phyloP scores from a whole-genome alignment of 1,140 invertebrate species.

The Lasaia peninsularis region DNA sequence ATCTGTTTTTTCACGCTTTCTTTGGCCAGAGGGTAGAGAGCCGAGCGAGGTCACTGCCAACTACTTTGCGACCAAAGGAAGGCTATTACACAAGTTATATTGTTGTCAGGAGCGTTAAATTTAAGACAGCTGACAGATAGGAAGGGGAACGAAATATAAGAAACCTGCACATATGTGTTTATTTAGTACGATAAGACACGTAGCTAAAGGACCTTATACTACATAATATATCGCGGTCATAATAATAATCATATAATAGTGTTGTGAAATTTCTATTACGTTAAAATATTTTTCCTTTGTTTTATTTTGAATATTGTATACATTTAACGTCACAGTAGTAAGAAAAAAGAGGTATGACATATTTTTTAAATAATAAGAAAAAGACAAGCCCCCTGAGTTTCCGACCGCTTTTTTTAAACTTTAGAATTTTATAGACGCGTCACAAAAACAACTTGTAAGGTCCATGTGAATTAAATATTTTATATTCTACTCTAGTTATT shows the following conservation, averaged over 20 bases:
- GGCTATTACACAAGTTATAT: constrained; percentile 29
- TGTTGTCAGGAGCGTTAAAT: constrained; percentile 23
- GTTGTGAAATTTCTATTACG: background rate
- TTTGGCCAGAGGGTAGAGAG: constrained; percentile 27
- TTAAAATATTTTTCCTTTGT: no score
- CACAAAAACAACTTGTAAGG: no score
- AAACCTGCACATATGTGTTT: background rate
- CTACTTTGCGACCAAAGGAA: constrained; percentile 30
- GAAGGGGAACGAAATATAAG: constrained; percentile 24
- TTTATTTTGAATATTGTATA: no score
- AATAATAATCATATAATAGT: background rate
- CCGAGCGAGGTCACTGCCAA: constrained; percentile 38
- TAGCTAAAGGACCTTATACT: constrained; percentile 4
- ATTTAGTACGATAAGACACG: constrained; percentile 20
- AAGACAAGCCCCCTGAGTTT: no score
- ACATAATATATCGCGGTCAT: background rate
- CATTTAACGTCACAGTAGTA: no score
- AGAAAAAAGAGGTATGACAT: no score
- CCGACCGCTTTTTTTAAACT: no score
- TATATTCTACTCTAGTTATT: no score
- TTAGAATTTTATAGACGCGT: no score
- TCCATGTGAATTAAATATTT: no score
- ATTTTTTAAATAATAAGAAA: no score
- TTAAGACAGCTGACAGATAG: constrained; percentile 21
- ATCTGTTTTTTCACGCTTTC: constrained; percentile 13